These are phyloP conservation scores for Argentina silus DNA, from an alignment of 2,797 vertebrate genomes.

Conservation along the genomic window DNA sequence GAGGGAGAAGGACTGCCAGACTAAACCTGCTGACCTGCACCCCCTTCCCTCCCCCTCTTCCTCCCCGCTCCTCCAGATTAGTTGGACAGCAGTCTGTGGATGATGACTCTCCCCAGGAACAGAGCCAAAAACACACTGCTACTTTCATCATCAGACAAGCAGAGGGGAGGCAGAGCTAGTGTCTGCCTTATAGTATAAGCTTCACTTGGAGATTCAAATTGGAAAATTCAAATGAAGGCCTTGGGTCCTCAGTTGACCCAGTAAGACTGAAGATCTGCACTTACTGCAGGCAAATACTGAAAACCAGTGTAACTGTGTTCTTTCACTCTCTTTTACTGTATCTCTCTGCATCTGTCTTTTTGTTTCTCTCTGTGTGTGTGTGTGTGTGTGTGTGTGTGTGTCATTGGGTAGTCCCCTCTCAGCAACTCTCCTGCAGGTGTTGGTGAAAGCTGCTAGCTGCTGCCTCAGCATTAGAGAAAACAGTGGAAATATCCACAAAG, in stretches of 20 bases:
- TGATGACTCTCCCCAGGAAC: constrained; percentile 29
- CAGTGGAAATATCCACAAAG: constrained; percentile 3
- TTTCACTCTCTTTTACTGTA: too few species aligned
- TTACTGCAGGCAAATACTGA: too few species aligned
- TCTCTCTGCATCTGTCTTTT: not conserved
- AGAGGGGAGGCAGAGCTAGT: not conserved
- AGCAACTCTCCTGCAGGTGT: not conserved
- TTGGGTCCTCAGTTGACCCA: not conserved
- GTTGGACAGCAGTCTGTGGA: constrained; percentile 34
- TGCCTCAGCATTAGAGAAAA: not conserved
- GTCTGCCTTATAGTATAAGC: not conserved
- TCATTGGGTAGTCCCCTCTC: not conserved
- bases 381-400: constrained; percentile 9
- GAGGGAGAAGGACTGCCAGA: constrained; percentile 31
- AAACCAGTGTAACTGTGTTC: too few species aligned
- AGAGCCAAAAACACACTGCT: constrained; percentile 21
- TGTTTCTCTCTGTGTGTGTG: not conserved
- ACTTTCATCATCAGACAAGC: not conserved
- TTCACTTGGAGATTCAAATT: not conserved
- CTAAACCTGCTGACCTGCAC: constrained; percentile 55
- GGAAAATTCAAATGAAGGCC: not conserved
- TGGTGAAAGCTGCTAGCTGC: not conserved
- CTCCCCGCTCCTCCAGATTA: constrained; percentile 13
- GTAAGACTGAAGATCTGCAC: not conserved
- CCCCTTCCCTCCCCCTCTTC: not conserved